phyloP scores from a whole-genome alignment of 2,888 invertebrate genomes.

The Lasioglossum villosulum region DNA sequence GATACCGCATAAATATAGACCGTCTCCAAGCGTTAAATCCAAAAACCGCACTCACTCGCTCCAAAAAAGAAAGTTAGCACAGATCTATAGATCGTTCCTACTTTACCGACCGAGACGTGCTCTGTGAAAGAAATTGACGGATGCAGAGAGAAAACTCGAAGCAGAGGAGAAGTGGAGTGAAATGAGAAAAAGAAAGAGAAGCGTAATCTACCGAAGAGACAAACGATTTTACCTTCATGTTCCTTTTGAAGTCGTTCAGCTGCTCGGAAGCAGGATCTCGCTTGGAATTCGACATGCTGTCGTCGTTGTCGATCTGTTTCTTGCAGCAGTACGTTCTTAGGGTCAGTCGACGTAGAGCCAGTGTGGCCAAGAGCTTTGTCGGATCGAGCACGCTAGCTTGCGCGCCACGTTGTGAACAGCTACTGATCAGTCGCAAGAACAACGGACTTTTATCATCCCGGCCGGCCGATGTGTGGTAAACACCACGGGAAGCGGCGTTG shows the following conservation, averaged over 20 bases:
- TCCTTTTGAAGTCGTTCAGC: conserved; percentile 87
- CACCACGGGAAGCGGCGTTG: conserved; percentile 10
- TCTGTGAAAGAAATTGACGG: too few species aligned
- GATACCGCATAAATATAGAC: background rate
- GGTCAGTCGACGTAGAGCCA: conserved; percentile 3
- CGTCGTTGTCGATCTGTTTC: background rate
- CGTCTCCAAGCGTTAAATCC: background rate
- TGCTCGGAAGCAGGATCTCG: conserved; percentile 88
- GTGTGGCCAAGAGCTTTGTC: background rate
- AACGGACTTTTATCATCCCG: conserved; percentile 73
- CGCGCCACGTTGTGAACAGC: conserved; percentile 41
- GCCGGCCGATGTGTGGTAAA: conserved; percentile 22
- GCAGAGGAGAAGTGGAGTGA: too few species aligned
- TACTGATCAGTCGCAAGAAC: conserved; percentile 62
- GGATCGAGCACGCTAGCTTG: background rate
- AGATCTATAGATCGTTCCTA: background rate
- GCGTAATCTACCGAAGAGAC: conserved; percentile 57
- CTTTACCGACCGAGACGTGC: background rate
- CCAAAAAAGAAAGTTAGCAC: background rate
- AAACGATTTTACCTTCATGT: conserved; percentile 85
- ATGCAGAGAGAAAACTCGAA: background rate
- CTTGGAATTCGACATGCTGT: conserved; percentile 83
- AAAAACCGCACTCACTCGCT: background rate
- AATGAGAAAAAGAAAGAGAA: background rate
- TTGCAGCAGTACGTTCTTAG: conserved; percentile 37